Evolutionary conservation across 2,113 vertebrate species (phyloP), one percentile per base, ranked within the genome.

Genomic region (Hoplias malabaricus): DNA sequence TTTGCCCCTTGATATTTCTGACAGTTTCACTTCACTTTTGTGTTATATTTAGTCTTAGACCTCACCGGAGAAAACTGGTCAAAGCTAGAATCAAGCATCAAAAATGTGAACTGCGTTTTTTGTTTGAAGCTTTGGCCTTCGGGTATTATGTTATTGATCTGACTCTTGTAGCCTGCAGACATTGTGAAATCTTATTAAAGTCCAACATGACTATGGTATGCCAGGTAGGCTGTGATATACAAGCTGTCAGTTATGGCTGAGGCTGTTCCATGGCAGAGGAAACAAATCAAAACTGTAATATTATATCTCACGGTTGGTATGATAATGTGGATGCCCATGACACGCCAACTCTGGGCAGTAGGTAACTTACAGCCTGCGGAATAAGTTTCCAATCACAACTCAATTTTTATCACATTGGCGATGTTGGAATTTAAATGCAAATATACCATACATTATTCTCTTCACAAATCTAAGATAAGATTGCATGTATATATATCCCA

Each of bases 61-160:
- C 3, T 59, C 53, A 59, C 50, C 19, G 50, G 53, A 57, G 56
- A 27, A 31, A 25, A 5, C 2, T 42, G 21, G 40, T 59, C 38
- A 10, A 61, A 43, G 19, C 27, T 31, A 12, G n/a, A 73, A 56
- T n/a, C 38, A 29, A 19, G 48, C 27, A 0, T 16, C 13, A 46
- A 40, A 46, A 56, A 36, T 48, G 29, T 13, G 53, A 29, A 11
- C 21, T 13, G 2, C 16, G 8, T 59, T 31, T 31, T 36, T 46
- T 54, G 23, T 67, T 75, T 65, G 43, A 54, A 36, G 23, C 21
- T 1, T 8, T 40, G 23, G 23, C 31, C 19, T 13, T 31, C 34
- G 57, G 57, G 29, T 63, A n/a, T 63, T 75, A 53, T 40, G 61
- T 6, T 56, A 42, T 56, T 42, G 62, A 67, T 75, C 50, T 56